Evolutionary conservation across 2,888 invertebrate genomes (phyloP).

Genomic region (Scrobipalpa costella): DNA sequence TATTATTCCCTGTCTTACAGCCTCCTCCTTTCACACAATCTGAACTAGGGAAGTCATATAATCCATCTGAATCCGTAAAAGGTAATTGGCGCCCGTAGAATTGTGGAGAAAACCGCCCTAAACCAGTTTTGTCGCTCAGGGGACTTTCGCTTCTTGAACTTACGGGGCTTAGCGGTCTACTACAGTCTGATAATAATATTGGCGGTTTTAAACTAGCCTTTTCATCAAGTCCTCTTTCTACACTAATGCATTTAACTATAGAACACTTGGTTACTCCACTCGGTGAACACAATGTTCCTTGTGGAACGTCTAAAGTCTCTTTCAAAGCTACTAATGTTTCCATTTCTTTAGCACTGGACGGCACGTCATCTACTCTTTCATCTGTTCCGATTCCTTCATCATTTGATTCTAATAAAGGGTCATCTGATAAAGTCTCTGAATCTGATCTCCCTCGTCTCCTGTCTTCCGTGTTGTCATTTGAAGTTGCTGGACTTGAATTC

Average conservation of each 20-base stretch:
- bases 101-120: conserved; percentile 86
- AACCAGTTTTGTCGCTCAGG: conserved; percentile 85
- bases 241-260: conserved; percentile 79
- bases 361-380: conserved; percentile 87
- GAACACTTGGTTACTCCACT: conserved; percentile 76
- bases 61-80: conserved; percentile 89
- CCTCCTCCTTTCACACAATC: conserved; percentile 83
- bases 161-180: conserved; percentile 85
- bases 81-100: conserved; percentile 86
- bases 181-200: conserved; percentile 80
- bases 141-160: conserved; percentile 91
- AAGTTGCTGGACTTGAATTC: conserved; percentile 74
- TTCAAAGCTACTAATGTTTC: conserved; percentile 66
- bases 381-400: conserved; percentile 91
- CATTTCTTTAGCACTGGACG: conserved; percentile 85
- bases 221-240: conserved; percentile 78
- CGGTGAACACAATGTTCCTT: conserved; percentile 67
- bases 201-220: conserved; percentile 69
- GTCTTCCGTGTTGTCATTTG: conserved; percentile 70
- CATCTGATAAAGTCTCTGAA: conserved; percentile 88
- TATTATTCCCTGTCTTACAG: conserved; percentile 69
- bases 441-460: conserved; percentile 84
- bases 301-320: conserved; percentile 73
- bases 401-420: conserved; percentile 85
- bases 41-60: conserved; percentile 90